Conservation (phyloP, 2,888 invertebrate genomes). For the Erebia palarica region DNA sequence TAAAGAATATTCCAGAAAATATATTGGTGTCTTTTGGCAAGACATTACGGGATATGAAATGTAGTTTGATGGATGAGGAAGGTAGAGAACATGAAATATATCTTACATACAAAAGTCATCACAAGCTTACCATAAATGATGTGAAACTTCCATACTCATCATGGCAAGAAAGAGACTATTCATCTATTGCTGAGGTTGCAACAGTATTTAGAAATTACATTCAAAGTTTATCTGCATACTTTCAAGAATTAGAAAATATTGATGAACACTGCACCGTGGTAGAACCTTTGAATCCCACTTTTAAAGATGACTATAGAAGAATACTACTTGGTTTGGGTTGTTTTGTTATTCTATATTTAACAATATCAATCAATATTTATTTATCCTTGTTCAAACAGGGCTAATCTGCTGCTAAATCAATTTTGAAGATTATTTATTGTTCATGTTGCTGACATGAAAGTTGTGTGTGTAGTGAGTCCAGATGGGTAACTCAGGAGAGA, state of each 20-base stretch:
- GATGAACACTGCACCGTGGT: constrained; percentile 61
- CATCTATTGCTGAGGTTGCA: constrained; percentile 54
- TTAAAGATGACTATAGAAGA: constrained; percentile 68
- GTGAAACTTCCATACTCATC: constrained; percentile 57
- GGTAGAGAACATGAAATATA: constrained; percentile 59
- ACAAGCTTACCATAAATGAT: constrained; percentile 52
- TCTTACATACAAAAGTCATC: constrained; percentile 54
- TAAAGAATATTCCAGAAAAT: constrained; percentile 46
- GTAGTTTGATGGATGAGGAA: constrained; percentile 53
- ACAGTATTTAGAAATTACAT: constrained; percentile 51
- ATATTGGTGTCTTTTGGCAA: constrained; percentile 60
- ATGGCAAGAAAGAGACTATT: constrained; percentile 57
- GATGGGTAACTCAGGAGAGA: too few species aligned
- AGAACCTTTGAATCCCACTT: constrained; percentile 64
- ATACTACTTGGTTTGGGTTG: constrained; percentile 61
- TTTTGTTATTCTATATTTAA: too few species aligned
- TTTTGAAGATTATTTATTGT: too few species aligned
- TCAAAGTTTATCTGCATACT: constrained; percentile 56
- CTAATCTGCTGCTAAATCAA: too few species aligned
- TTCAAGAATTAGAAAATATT: constrained; percentile 63
- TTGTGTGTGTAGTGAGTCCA: too few species aligned
- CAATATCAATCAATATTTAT: too few species aligned
- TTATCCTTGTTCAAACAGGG: too few species aligned
- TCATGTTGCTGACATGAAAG: too few species aligned
- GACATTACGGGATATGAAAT: constrained; percentile 62